These are phyloP conservation scores for Caenorhabditis elegans DNA, from an alignment of 1,140 invertebrate genomes.

Conservation along the genomic window WBcel235 BX284605.5:36501-37000, in stretches of 20 bases:
- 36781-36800: conserved; percentile 88
- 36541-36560: conserved; percentile 98
- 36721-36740: conserved; percentile 89
- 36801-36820: conserved; percentile 99
- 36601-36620: conserved; percentile 94
- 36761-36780: conserved; percentile 92
- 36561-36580: conserved; percentile 97
- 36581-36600: conserved; percentile 89
- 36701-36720: conserved; percentile 92
- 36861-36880: too few relatives aligned
- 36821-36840: conserved; percentile 98
- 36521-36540: conserved; percentile 99
- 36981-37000: conserved; percentile 90
- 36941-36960: conserved; percentile 87
- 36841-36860: conserved; percentile 85
- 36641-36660: conserved; percentile 94
- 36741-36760: conserved; percentile 85
- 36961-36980: conserved; percentile 85
- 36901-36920: conserved; percentile 73
- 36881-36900: too few relatives aligned
- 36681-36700: conserved; percentile 98
- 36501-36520: conserved; percentile 97
- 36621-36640: conserved; percentile 98
- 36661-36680: conserved; percentile 92
- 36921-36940: conserved; percentile 95